Base-by-base conservation (phyloP, 1,140 invertebrate genomes). In the Pentalonia nigronervosa region DNA sequence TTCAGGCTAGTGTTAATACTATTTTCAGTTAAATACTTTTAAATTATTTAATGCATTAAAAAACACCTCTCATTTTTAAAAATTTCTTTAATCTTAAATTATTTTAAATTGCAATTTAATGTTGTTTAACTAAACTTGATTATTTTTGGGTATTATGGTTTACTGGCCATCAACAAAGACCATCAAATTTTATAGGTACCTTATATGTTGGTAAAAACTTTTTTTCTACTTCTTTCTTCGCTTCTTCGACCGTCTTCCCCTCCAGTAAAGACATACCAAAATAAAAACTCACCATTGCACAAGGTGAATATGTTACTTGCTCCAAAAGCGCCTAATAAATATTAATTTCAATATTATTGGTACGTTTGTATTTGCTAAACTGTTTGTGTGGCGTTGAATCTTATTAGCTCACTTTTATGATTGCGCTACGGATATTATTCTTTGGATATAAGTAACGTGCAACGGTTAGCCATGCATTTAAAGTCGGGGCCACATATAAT, bases 181-280 rank as follows among this genome's bases (percentile, higher is more conserved):
- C 36, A 84, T 21, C 11, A 41, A 47, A 47, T 86, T 30, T 20
- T 47, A 4, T 41, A 41, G 41, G 20, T 96, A 98, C 98, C 96
- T 97, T 97, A 94, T 97, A 98, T 21, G 97, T 98, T 56, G 97
- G 97, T 94, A 96, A 96, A 94, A 98, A 97, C 95, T 98, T 98
- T 91, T 96, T 95, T 95, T 96, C 96, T 2, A 97, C 96, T 96
- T 98, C 97, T 50, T 96, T 95, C 87, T 96, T 94, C 88, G 97
- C 97, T 94, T 97, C 96, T 93, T 96, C 94, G 56, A 97, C 94
- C 48, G 96, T 96, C 95, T 97, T 97, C 36, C 96, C 95, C 96
- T 98, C 97, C 90, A 98, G 94, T 53, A 98, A 94, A 95, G 96
- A 97, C 96, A 98, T 98, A 56, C 97, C 96, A 95, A 97, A 97